Base-by-base conservation (phyloP, 2,797 vertebrate species). In the Phrynocephalus guinanensis region DNA sequence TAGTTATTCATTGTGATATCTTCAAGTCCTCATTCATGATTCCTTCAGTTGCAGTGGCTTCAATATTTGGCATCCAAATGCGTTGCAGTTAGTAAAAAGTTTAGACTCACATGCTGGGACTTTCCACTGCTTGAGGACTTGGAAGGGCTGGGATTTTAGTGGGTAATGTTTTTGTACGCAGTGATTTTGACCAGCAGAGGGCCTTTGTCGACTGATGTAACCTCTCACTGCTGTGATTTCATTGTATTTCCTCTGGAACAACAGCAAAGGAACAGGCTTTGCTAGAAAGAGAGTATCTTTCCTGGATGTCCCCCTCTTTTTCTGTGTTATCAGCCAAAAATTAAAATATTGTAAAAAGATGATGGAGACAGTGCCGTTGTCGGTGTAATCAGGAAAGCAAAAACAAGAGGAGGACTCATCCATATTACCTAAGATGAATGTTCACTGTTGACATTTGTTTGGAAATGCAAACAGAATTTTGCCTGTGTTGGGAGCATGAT, bases 171-270 rank as follows among this genome's bases (percentile, higher is more conserved):
- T 82, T 85, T 70, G 18, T 81, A n/a, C 3, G 48, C 2, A 48
- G 2, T 71, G 50, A 26, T 44, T 70, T 18, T 76, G 83, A 82
- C 83, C 87, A 88, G 87, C 48, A 88, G 87, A 67, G 60, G 83
- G 87, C 60, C 44, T 68, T 81, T 75, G 83, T 52, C 48, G 82
- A 11, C 71, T 26, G 50, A 48, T n/a, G 66, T 33, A 44, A n/a
- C 15, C 56, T 70, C 24, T 85, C 48, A n/a, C 5, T 73, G 67
- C 71, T 9, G 18, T 70, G 30, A 68, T 78, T 83, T 79, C 16
- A 26, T 7, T 83, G 66, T 20, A 33, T 71, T 84, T 83, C 33
- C 22, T 48, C 82, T 66, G 60, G 38, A 71, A 70, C 26, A 50
- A 33, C 8, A 20, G 20, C 60, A 68, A 28, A 81, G 22, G 18